Evolutionary conservation across 2,797 vertebrate species (phyloP), one percentile per base, ranked within the genome.

Genomic region (Gymnoscopelus braueri): DNA sequence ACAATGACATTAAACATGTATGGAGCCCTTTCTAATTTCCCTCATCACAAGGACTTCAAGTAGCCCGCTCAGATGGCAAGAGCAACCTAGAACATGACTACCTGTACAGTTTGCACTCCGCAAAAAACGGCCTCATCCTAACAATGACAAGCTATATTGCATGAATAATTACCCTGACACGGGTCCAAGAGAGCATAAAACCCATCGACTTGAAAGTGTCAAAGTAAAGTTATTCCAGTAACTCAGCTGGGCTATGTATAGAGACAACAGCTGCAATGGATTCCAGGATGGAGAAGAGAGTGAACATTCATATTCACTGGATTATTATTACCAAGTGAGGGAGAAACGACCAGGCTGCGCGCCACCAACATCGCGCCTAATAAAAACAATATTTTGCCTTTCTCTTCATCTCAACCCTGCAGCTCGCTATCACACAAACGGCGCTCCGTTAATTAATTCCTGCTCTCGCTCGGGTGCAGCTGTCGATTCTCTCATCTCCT

Each of bases 341-440:
- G 61, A 75, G 84, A 85, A 77, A 68, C 67, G 83, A 75, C 82
- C 83, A 81, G 84, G 89, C 89, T 88, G 86, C 72, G 84, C 82
- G 85, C 92, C 92, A 92, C 90, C 93, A 92, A 93, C 92, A 92
- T 92, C 72, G 89, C 76, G 3, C 60, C 89, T 93, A 94, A 94
- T 93, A 89, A 92, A 93, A 94, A 91, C 92, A 93, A 91, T 89
- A 89, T 91, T 93, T 91, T 47, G 83, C 86, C 81, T 86, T 88
- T 90, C 89, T 87, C 88, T 93, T 91, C 89, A 91, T 93, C 89
- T 92, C 81, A 57, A 5, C 14, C 56, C 78, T 62, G 52, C 54
- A 39, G 73, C 69, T 81, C 74, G 49, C 78, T 82, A 82, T 88
- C 69, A 67, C 78, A 84, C 88, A 83, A 83, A 78, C 19, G 65